Evolutionary conservation across 2,113 vertebrate genomes (phyloP), one percentile per base, ranked within the genome.

Genomic region (Notarius quadriscutis): DNA sequence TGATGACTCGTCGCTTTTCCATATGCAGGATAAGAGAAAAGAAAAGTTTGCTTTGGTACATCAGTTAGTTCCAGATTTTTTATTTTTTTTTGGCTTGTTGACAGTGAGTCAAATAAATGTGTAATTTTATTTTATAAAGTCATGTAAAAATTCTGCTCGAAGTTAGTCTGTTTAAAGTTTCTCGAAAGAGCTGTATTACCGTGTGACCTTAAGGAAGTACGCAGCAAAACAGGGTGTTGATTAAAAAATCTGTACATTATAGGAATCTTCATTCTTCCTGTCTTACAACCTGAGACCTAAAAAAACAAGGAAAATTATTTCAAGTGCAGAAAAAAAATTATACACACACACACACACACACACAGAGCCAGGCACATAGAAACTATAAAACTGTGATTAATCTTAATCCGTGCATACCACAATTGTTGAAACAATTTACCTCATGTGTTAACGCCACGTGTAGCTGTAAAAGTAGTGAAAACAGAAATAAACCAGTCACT

Each of bases 381-480:
- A 53, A 18, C 7, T 81, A 81, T 71, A 67, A 65, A 65, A 86
- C 9, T 27, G 0, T 86, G 11, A 86, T 17, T 86, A 53, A 18
- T 81, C 22, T 17, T 81, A 69, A 71, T 69, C 78, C 2, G 67
- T 81, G 53, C 65, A 41, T 50, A 17, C 20, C 50, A 48, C 27
- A 84, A 72, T 72, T 58, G 53, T 84, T 30, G 25, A 58, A 30
- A 86, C 48, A 25, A 27, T 55, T 65, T 41, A 48, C 50, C 18
- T 71, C 7, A 55, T 27, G 41, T 80, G 60, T 67, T 34, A 67
- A 53, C 10, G 25, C 75, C 60, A 69, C 62, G 8, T 77, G 58
- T 86, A 79, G 63, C 55, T 41, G 62, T 80, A 34, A 80, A 86
- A 81, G n/a, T 69, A 55, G 50, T 57, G 17, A 86, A 86, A 50